Percentiles rank a stretch among this genome's conserved stretches.
Evolutionary conservation across 23 tunicate species (phyloP).

Genomic region (Styela plicata): DNA sequence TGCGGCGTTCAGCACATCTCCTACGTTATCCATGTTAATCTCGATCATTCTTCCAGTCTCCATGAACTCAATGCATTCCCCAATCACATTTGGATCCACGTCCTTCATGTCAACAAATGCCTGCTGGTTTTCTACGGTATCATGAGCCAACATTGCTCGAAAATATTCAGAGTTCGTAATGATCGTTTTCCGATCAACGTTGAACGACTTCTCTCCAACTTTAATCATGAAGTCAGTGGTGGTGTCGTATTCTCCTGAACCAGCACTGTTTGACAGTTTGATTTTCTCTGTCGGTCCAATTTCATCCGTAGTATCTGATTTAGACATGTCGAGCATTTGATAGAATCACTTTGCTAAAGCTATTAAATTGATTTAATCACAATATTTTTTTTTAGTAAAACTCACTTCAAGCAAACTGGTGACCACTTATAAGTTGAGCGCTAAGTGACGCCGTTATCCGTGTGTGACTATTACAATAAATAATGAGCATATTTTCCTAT

Average conservation of each 20-base stretch:
- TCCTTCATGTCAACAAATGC: neutral
- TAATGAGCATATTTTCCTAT: too few species aligned
- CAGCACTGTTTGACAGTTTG: too few species aligned
- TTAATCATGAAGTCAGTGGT: neutral
- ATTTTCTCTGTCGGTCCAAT: too few species aligned
- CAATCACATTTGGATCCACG: neutral
- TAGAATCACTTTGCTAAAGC: too few species aligned
- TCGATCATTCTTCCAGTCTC: neutral
- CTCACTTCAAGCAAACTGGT: too few species aligned
- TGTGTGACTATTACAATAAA: too few species aligned
- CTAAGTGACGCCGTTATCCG: too few species aligned
- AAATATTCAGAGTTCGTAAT: neutral
- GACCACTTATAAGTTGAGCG: too few species aligned
- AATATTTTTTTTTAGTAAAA: too few species aligned
- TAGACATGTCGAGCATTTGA: too few species aligned
- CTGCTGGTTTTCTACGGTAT: neutral
- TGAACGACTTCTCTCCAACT: neutral
- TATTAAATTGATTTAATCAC: too few species aligned
- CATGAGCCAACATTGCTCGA: neutral
- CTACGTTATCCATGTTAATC: neutral
- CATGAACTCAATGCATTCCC: neutral
- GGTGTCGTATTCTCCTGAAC: neutral
- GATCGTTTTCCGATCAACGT: neutral
- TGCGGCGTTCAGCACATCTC: neutral
- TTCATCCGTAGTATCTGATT: too few species aligned